These are phyloP conservation scores for Platyura marginata DNA, from an alignment of 1,140 invertebrate species.

Conservation along the genomic window DNA sequence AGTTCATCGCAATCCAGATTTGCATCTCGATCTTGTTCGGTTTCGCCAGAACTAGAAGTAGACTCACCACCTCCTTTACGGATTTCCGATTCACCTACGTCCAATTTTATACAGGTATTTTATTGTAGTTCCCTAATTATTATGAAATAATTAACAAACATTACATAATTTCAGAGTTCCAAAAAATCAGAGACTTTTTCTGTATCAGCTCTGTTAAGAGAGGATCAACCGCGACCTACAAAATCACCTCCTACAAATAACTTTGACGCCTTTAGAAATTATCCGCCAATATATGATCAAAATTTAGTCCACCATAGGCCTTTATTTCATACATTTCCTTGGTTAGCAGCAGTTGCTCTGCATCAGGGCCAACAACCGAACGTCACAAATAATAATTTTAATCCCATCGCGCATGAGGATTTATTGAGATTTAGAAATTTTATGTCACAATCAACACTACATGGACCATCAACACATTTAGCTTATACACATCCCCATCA, in stretches of 20 bases:
- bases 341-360: slow-evolving; percentile 21
- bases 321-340: slow-evolving; percentile 21
- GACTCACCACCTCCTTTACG: slow-evolving; percentile 38
- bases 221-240: slow-evolving; percentile 40
- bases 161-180: slow-evolving; percentile 12
- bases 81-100: slow-evolving; percentile 26
- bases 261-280: slow-evolving; percentile 24
- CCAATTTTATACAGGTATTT: slow-evolving; percentile 26
- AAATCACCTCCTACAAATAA: slow-evolving; percentile 26
- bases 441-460: slow-evolving; percentile 17
- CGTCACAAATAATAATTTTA: slow-evolving; percentile 12
- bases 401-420: slow-evolving; percentile 23
- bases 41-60: slow-evolving; percentile 48
- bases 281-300: slow-evolving; percentile 15
- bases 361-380: slow-evolving; percentile 21
- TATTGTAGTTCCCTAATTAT: no score
- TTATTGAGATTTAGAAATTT: slow-evolving; percentile 22
- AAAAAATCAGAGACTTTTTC: slow-evolving; percentile 62
- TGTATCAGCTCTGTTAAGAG: slow-evolving; percentile 53
- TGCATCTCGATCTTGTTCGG: slow-evolving; percentile 32
- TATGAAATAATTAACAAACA: slow-evolving; percentile 12
- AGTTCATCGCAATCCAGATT: slow-evolving; percentile 28
- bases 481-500: slow-evolving; percentile 31
- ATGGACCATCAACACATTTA: slow-evolving; percentile 17
- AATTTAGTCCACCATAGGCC: slow-evolving; percentile 19